Base-by-base conservation (phyloP, 1,140 invertebrate genomes). In the Potamilus streckersoni region DNA sequence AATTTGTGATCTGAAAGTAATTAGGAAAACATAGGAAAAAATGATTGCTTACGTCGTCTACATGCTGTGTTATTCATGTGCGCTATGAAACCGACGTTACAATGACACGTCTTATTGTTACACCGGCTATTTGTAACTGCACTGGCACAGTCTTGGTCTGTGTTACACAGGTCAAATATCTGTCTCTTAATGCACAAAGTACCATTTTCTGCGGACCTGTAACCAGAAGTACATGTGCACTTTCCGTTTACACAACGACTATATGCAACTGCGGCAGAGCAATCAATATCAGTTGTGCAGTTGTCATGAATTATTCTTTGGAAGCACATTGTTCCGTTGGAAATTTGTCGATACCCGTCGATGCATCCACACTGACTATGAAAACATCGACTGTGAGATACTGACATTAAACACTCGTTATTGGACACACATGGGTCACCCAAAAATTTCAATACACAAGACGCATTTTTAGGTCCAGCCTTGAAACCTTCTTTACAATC, bases 371-470 rank as follows among this genome's bases (percentile, higher is more conserved):
- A 84, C 20, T 67, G 69, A 14, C 27, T 19, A 0, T 74, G 49
- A 23, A 55, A 56, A 70, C 83, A 84, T 16, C 60, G 68, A 58
- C 80, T 82, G 67, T 72, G 69, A 13, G 62, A n/a, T 14, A 83
- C 77, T 5, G 79, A 79, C 49, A 57, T 67, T 49, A 23, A 74
- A 65, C 82, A 83, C 62, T 83, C 80, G 13, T 38, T 69, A 27
- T 80, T 58, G 2, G 16, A 19, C 38, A 31, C 23, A 61, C 82
- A 83, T 0, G 69, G 60, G 72, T 83, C 80, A 23, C 73, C 71
- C 49, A 84, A 75, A 27, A 23, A 69, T 17, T 76, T 67, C 56
- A 58, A 49, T 27, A 71, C 56, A 73, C 82, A 83, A 1, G 56
- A 62, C 17, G 19, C 38, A 23, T 55, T n/a, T 17, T 23, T 56